Conservation (phyloP, 2,888 invertebrate species). For the Apotomis betuletana region DNA sequence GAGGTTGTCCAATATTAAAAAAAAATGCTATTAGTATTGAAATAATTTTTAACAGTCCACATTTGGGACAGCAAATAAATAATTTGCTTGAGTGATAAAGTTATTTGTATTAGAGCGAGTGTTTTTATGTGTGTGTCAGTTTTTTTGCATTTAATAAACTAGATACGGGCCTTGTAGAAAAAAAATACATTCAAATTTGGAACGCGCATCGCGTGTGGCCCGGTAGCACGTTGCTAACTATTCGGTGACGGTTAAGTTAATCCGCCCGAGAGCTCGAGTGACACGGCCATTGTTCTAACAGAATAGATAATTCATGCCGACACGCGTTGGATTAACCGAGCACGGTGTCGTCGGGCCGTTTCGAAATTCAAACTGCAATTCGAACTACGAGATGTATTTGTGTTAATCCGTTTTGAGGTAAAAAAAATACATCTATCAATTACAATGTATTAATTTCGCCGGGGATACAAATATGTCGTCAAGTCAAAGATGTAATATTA, state of each 20-base stretch:
- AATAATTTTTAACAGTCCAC: no score
- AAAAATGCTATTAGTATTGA: no score
- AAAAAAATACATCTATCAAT: no score
- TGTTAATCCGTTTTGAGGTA: background rate
- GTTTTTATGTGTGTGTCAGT: no score
- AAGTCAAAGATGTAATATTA: no score
- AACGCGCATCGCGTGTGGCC: constrained; percentile 35
- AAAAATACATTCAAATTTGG: constrained; percentile 1
- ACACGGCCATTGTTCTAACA: constrained; percentile 42
- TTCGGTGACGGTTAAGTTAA: constrained; percentile 35
- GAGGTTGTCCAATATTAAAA: no score
- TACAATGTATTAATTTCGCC: no score
- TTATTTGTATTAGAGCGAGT: no score
- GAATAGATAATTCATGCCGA: constrained; percentile 43
- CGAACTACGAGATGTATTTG: background rate
- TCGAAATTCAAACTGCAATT: constrained; percentile 32
- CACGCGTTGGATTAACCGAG: constrained; percentile 39
- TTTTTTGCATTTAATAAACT: background rate
- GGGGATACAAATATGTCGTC: no score
- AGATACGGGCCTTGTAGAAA: constrained; percentile 10
- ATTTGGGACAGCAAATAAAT: no score
- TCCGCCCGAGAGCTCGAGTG: constrained; percentile 35
- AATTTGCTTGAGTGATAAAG: no score
- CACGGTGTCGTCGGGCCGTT: constrained; percentile 31
- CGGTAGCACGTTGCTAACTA: constrained; percentile 21